These are phyloP conservation scores for Stegostoma tigrinum DNA, from an alignment of 2,113 vertebrate genomes.

Conservation along the genomic window DNA sequence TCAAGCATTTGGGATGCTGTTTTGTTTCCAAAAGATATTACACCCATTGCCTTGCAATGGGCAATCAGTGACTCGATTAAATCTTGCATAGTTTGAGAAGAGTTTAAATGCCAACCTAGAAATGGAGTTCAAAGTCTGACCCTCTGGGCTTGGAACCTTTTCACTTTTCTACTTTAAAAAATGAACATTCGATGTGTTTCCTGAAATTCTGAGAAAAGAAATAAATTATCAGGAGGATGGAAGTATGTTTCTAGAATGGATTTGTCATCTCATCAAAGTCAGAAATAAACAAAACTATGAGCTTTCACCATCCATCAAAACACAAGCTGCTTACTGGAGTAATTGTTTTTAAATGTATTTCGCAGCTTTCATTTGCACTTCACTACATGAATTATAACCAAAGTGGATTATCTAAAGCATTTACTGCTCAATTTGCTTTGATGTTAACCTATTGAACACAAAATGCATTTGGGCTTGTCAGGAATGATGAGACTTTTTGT, in stretches of 20 bases:
- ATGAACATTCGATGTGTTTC: not conserved
- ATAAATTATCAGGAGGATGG: not conserved
- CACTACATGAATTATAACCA: conserved; percentile 5
- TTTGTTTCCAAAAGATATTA: not conserved
- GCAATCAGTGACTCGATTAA: not conserved
- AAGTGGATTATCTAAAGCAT: conserved; percentile 31
- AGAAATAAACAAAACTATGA: not conserved
- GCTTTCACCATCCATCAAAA: not conserved
- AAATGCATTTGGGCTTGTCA: not conserved
- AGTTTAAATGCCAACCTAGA: conserved; percentile 8
- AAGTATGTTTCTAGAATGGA: conserved; percentile 8
- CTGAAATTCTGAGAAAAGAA: not conserved
- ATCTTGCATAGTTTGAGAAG: not conserved
- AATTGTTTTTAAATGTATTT: conserved; percentile 30
- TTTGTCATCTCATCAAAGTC: conserved; percentile 26
- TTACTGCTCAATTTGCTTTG: not conserved
- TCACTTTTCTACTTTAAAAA: not conserved
- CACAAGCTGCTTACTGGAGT: not conserved
- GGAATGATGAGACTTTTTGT: not conserved
- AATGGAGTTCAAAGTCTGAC: not conserved
- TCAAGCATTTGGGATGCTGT: not conserved
- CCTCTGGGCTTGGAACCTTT: not conserved
- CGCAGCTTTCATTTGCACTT: not conserved
- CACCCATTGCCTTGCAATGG: not conserved
- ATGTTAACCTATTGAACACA: not conserved